Conservation (phyloP, 2,797 vertebrate genomes). For the Lithobates pipiens region DNA sequence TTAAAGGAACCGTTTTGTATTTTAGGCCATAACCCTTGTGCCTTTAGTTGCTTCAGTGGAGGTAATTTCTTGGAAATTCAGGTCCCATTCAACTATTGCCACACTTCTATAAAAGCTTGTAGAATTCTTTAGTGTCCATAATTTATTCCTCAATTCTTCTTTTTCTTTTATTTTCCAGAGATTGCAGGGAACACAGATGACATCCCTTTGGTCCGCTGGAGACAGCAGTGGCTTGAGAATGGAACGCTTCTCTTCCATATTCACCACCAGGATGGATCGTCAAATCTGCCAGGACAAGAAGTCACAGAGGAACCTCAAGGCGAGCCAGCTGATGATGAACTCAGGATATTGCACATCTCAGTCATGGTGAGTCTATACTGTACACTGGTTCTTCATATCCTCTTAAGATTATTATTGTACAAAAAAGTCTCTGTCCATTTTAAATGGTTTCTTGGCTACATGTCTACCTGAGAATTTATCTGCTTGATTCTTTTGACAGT, state of each 20-base stretch:
- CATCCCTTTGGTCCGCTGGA: constrained; percentile 96
- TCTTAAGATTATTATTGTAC: not conserved
- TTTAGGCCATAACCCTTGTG: too few species aligned
- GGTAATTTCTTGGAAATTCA: too few species aligned
- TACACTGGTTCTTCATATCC: not conserved
- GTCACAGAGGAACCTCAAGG: constrained; percentile 89
- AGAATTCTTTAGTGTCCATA: not conserved
- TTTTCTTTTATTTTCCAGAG: constrained; percentile 75
- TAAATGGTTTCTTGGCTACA: not conserved
- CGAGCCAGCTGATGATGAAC: constrained; percentile 91
- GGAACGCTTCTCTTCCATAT: constrained; percentile 97
- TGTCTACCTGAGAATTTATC: too few species aligned
- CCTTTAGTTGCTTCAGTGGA: too few species aligned
- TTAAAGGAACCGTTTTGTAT: too few species aligned
- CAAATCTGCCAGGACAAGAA: constrained; percentile 84
- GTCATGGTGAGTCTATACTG: constrained; percentile 87
- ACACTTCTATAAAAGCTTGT: not conserved
- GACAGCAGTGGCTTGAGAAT: constrained; percentile 98
- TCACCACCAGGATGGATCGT: constrained; percentile 93
- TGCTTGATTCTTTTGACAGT: not conserved
- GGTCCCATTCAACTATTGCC: too few species aligned
- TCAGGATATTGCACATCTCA: constrained; percentile 96
- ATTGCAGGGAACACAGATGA: constrained; percentile 97
- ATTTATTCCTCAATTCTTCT: not conserved
- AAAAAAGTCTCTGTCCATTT: not conserved